These are phyloP conservation scores for Ennomos fuscantarius DNA, from an alignment of 2,888 invertebrate genomes.

Conservation along the genomic window DNA sequence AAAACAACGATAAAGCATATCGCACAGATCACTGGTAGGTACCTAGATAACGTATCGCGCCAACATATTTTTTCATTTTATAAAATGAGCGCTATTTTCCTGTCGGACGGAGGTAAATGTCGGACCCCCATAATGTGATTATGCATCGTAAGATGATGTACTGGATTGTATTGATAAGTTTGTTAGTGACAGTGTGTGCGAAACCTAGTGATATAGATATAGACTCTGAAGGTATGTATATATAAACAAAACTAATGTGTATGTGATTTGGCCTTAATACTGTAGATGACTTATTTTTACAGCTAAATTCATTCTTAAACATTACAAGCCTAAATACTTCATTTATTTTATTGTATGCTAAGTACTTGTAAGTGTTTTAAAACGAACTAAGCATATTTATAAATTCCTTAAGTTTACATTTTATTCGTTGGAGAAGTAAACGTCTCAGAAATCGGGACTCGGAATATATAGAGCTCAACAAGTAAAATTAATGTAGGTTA, in stretches of 20 bases:
- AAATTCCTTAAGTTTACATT: no score
- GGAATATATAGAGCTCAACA: no score
- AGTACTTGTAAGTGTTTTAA: no score
- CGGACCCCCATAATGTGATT: conserved; percentile 35
- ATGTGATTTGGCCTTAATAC: not conserved
- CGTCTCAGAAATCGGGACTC: no score
- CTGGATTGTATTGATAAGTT: conserved; percentile 51
- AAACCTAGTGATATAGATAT: conserved; percentile 39
- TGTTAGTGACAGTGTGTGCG: conserved; percentile 55
- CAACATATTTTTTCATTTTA: conserved; percentile 55
- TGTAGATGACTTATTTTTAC: not conserved
- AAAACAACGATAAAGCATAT: conserved; percentile 54
- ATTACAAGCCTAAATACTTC: no score
- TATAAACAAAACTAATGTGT: not conserved
- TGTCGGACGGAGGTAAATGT: conserved; percentile 23
- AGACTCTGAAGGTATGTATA: conserved; percentile 14
- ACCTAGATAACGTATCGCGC: conserved; percentile 68
- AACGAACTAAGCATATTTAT: no score
- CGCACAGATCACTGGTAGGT: conserved; percentile 56
- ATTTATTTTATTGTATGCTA: no score
- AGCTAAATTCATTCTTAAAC: no score
- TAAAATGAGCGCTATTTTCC: conserved; percentile 47
- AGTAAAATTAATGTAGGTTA: no score
- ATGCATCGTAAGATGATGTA: conserved; percentile 52
- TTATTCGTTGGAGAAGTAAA: no score